Evolutionary conservation across 2,797 vertebrate genomes (phyloP).

Genomic region (Phyllotis vaccarum): DNA sequence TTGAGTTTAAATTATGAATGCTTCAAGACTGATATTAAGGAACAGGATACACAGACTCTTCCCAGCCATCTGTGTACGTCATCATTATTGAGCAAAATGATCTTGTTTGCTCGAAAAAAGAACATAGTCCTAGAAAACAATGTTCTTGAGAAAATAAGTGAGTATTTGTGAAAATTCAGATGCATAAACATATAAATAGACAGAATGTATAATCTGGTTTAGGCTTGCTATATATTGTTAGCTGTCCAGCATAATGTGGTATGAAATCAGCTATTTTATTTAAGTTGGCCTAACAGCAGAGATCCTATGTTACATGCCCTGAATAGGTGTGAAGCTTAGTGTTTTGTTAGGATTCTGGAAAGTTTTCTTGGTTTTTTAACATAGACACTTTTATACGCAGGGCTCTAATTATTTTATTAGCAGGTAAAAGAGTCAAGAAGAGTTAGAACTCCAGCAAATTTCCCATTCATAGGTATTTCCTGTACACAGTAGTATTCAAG

Average conservation of each 20-base stretch:
- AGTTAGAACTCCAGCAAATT: neutral
- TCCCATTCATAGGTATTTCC: neutral
- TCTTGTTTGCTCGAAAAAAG: constrained; percentile 84
- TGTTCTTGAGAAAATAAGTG: constrained; percentile 91
- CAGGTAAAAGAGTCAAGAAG: neutral
- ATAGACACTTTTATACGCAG: neutral
- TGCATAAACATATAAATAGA: neutral
- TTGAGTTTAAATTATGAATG: constrained; percentile 91
- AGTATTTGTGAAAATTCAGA: constrained; percentile 77
- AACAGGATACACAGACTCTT: constrained; percentile 86
- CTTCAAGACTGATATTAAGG: constrained; percentile 87
- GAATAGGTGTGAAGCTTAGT: neutral
- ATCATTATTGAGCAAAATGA: constrained; percentile 92
- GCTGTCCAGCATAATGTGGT: neutral
- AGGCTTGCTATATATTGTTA: neutral
- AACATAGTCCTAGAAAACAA: constrained; percentile 83
- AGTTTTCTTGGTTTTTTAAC: neutral
- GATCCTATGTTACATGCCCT: too few relatives aligned
- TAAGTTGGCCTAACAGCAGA: neutral
- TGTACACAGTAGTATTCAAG: neutral
- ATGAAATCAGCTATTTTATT: neutral
- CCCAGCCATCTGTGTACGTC: constrained; percentile 94
- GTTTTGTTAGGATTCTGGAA: neutral
- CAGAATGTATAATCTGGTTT: constrained; percentile 28
- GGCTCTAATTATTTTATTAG: neutral